Evolutionary conservation across 2,113 vertebrate genomes (phyloP), one percentile per base, ranked within the genome.

Genomic region (Tupaia tana): DNA sequence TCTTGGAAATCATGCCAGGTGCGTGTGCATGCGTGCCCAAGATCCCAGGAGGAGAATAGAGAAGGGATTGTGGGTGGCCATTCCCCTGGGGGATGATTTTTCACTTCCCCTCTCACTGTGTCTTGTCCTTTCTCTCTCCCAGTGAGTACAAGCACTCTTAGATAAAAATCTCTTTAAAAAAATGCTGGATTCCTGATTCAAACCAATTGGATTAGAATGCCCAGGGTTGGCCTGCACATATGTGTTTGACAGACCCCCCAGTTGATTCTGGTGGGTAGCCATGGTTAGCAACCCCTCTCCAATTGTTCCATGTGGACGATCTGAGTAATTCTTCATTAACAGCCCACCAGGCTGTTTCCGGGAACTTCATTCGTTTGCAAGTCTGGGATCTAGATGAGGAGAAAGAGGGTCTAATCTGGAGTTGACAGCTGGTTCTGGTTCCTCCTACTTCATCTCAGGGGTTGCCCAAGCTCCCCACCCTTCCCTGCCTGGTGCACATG

Each of bases 391-490:
- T 56, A 20, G 59, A 11, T 52, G 16, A 79, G 31, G 71, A 69
- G 63, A 67, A 19, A 27, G 2, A 75, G 34, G 25, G 19, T 90
- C 18, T 77, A 22, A 19, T 52, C 7, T 61, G 7, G 25, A 24
- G 3, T 59, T 69, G 52, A 71, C 27, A 14, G 14, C 20, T 29
- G 58, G 15, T 29, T 70, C 74, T 59, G 20, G 34, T 14, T 29
- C 54, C 15, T 86, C 61, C 27, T 61, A 24, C 61, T 82, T 74
- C 69, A 18, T 54, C 10, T 2, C 25, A 25, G 15, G 29, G 54
- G 69, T 16, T 7, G 9, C 5, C 2, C 0, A 0, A 43, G 7
- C 7, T 25, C 29, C 12, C 56, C 3, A 4, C 4, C n/a, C 61
- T 67, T 74, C 7, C 18, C 54, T 0, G 3, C 1, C 29, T 18